These are phyloP conservation scores for Ctenosaura bakeri DNA, from an alignment of 2,797 vertebrate genomes.

Conservation along the genomic window DNA sequence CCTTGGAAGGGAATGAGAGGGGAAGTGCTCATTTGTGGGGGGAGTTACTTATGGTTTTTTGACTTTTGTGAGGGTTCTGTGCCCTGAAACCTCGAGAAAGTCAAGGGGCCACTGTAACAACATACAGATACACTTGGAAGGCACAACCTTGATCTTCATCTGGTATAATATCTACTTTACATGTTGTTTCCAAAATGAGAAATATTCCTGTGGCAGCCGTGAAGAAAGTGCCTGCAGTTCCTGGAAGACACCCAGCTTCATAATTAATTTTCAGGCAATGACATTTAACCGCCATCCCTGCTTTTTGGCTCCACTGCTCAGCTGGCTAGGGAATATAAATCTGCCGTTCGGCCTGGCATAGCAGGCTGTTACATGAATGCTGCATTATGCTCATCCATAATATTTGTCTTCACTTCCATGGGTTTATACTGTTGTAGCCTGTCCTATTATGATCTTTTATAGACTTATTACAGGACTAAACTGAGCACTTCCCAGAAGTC, in stretches of 20 bases:
- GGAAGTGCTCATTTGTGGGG: too few species aligned
- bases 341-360: constrained; percentile 29
- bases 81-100: too few species aligned
- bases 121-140: background rate
- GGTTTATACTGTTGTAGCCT: constrained; percentile 39
- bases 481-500: background rate
- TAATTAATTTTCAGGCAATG: constrained; percentile 20
- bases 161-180: constrained; percentile 24
- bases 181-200: background rate
- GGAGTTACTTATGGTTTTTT: too few species aligned
- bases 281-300: constrained; percentile 47
- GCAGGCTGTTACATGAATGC: background rate
- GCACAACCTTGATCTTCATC: constrained; percentile 5
- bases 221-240: constrained; percentile 49
- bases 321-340: constrained; percentile 16
- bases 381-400: background rate
- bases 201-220: constrained; percentile 37
- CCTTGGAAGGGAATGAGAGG: too few species aligned
- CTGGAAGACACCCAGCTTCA: constrained; percentile 14
- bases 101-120: background rate
- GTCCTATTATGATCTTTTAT: constrained; percentile 23
- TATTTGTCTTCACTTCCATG: background rate
- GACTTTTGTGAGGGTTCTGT: too few species aligned
- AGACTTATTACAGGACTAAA: background rate
- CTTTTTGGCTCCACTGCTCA: constrained; percentile 20